Base-by-base conservation (phyloP, 1,140 invertebrate species). In the Drosophila pseudoananassae region DNA sequence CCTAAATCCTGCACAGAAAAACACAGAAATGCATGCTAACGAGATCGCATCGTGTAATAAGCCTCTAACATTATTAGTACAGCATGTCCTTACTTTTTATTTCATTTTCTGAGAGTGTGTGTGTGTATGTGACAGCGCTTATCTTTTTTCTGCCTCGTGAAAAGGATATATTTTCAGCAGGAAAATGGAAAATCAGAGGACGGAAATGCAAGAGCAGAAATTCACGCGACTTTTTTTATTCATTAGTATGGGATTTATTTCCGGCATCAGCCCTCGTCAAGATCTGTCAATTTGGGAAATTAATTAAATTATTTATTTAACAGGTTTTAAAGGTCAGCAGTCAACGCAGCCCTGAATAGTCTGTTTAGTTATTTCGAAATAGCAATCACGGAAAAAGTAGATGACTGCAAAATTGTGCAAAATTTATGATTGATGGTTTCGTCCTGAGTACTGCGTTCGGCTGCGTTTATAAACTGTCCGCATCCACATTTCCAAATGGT, bases 241-340 rank as follows among this genome's bases (percentile, higher is more conserved):
- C 31, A 12, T 51, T 40, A 17, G 9, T 40, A 49, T 68, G n/a
- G 43, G 43, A 40, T 57, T 47, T 46, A 64, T 75, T 59, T 81
- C 59, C 65, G 60, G 45, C 58, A 69, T 54, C 52, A 51, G 43
- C 47, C 15, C 46, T 64, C 64, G 60, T 77, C 74, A 69, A 75
- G 75, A 45, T 40, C 71, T 78, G 82, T 87, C 83, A 87, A 87
- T 87, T 78, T 76, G 54, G 33, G 61, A 87, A 78, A 87, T 87
- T 87, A 87, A 87, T 88, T 78, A 88, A 88, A 87, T 87, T 87
- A 87, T 82, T 82, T 87, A 87, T 87, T 87, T 76, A 87, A 65
- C 74, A 69, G 65, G 64, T 52, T 27, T 27, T 27, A 45, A 53
- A 72, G 69, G 38, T 50, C 52, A 52, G 29, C 14, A 43, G 40